These are phyloP conservation scores for Palythoa caribaeorum DNA, from an alignment of 92 coral and sea anemone genomes.

Conservation along the genomic window DNA sequence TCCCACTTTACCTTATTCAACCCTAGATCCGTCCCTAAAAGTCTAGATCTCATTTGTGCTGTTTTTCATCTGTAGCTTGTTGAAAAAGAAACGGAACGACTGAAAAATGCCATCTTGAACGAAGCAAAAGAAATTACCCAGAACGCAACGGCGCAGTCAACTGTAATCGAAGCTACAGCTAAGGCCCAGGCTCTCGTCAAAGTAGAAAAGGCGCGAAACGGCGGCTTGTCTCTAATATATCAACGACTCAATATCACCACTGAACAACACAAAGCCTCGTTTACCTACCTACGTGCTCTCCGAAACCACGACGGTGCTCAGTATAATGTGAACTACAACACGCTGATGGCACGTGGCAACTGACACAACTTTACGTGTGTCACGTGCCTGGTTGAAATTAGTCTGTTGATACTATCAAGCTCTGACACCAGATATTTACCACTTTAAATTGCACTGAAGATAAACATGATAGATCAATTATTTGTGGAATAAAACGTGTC, in stretches of 20 bases:
- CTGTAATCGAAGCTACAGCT: conserved; percentile 47
- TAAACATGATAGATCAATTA: too few species aligned
- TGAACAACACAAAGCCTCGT: conserved; percentile 69
- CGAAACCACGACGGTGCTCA: conserved; percentile 42
- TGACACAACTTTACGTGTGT: background rate
- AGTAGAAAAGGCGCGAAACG: conserved; percentile 62
- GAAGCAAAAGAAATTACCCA: conserved; percentile 58
- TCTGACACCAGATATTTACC: too few species aligned
- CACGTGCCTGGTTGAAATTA: too few species aligned
- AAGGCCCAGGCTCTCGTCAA: conserved; percentile 57
- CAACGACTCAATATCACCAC: conserved; percentile 61
- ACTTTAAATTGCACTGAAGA: too few species aligned
- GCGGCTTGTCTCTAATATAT: conserved; percentile 58
- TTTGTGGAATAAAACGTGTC: too few species aligned
- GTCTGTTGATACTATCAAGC: too few species aligned
- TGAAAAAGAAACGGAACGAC: conserved; percentile 61
- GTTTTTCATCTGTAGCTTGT: conserved; percentile 43
- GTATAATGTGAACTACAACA: conserved; percentile 59
- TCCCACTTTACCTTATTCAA: too few species aligned
- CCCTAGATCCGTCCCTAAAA: too few species aligned
- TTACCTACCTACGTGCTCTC: conserved; percentile 66
- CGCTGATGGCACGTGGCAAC: conserved; percentile 62
- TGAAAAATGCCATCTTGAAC: conserved; percentile 52
- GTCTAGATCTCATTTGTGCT: background rate
- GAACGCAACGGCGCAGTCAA: conserved; percentile 66